phyloP scores from a whole-genome alignment of 2,113 vertebrate genomes.

The Mohoua ochrocephala region DNA sequence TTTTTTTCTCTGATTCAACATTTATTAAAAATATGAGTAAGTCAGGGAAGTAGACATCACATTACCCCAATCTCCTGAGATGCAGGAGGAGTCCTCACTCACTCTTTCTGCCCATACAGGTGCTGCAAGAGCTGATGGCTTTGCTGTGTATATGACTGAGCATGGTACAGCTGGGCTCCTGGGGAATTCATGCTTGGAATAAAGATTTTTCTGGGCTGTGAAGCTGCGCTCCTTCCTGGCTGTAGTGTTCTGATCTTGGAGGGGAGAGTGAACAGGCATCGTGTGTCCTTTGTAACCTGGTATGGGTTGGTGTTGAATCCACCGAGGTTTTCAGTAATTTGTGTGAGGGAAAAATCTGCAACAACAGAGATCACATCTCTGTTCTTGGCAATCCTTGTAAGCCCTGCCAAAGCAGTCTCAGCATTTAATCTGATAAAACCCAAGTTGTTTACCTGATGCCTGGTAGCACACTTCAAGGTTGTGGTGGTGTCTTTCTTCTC shows the following conservation, averaged over 20 bases:
- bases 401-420: background rate
- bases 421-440: background rate
- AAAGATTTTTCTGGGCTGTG: background rate
- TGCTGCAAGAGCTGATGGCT: background rate
- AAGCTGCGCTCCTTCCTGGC: background rate
- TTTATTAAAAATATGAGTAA: background rate
- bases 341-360: background rate
- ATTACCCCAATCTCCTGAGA: background rate
- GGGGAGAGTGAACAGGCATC: background rate
- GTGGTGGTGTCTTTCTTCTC: background rate
- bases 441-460: background rate
- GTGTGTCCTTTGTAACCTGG: background rate
- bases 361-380: background rate
- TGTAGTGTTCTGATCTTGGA: background rate
- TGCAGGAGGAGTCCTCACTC: background rate
- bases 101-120: background rate
- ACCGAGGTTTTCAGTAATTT: background rate
- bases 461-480: background rate
- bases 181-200: background rate
- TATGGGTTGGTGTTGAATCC: background rate
- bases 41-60: rapidly evolving
- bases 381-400: background rate
- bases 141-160: rapidly evolving
- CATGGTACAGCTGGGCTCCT: background rate
- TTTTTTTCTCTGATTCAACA: background rate